Evolutionary conservation across 2,113 vertebrate genomes (phyloP).

Genomic region (Panurus biarmicus): DNA sequence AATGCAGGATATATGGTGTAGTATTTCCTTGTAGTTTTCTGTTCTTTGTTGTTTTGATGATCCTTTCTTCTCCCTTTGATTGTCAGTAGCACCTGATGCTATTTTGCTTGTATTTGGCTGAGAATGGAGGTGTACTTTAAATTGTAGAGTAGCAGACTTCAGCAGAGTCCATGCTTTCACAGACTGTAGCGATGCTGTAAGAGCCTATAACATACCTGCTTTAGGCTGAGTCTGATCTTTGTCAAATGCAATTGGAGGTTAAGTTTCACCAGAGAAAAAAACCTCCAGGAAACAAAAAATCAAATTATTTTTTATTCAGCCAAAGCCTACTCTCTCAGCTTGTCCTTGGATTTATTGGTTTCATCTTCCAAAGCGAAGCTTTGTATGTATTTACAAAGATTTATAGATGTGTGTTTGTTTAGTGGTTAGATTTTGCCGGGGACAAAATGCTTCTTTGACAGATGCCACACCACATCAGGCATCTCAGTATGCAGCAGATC

Average conservation of each 20-base stretch:
- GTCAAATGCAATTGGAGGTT: neutral
- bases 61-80: neutral
- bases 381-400: neutral
- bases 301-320: neutral
- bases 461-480: neutral
- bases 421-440: fast-evolving
- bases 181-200: neutral
- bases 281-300: neutral
- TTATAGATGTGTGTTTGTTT: neutral
- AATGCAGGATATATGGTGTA: neutral
- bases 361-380: neutral
- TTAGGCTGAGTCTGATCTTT: neutral
- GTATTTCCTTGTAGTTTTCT: neutral
- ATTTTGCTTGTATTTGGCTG: neutral
- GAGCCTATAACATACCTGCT: neutral
- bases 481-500: neutral
- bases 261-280: neutral
- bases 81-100: neutral
- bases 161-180: neutral
- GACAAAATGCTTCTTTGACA: neutral
- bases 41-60: neutral
- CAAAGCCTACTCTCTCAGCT: neutral
- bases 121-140: neutral
- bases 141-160: neutral
- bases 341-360: neutral